Evolutionary conservation across 1,140 invertebrate species (phyloP).

Genomic region (Cephus cinctus): DNA sequence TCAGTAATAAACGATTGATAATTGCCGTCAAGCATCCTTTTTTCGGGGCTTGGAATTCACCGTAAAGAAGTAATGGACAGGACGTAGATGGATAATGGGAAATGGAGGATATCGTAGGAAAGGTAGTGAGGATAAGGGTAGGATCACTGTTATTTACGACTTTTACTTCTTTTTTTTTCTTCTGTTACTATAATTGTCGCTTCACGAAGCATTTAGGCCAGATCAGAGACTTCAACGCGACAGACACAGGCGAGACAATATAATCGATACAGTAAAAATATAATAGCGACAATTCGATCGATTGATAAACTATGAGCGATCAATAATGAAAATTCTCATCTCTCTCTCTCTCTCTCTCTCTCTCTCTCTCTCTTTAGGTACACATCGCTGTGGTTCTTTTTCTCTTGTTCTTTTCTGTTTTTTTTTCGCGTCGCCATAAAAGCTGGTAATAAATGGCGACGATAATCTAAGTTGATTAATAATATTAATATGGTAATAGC

Average conservation of each 20-base stretch:
- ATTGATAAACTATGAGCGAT: slow-evolving; percentile 14
- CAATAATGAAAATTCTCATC: slow-evolving; percentile 4
- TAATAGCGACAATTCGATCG: slow-evolving; percentile 27
- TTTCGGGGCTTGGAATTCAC: no score
- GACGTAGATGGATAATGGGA: no score
- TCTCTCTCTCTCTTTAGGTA: no score
- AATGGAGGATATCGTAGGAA: no score
- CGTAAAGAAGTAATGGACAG: no score
- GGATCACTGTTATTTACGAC: neutral
- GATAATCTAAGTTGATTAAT: slow-evolving; percentile 8
- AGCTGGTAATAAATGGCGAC: neutral
- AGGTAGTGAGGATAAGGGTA: no score
- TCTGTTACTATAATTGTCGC: no score
- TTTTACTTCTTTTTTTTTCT: neutral
- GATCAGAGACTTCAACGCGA: neutral
- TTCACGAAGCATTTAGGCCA: neutral
- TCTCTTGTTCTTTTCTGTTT: no score
- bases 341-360: slow-evolving; percentile 12
- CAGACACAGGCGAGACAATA: slow-evolving; percentile 31
- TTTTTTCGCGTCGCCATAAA: neutral
- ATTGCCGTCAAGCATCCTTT: no score
- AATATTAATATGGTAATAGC: neutral
- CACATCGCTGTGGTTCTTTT: no score
- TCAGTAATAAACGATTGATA: no score
- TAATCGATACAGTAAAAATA: slow-evolving; percentile 35